These are phyloP conservation scores for Sinohyriopsis cumingii DNA, from an alignment of 2,888 invertebrate species.

Conservation along the genomic window DNA sequence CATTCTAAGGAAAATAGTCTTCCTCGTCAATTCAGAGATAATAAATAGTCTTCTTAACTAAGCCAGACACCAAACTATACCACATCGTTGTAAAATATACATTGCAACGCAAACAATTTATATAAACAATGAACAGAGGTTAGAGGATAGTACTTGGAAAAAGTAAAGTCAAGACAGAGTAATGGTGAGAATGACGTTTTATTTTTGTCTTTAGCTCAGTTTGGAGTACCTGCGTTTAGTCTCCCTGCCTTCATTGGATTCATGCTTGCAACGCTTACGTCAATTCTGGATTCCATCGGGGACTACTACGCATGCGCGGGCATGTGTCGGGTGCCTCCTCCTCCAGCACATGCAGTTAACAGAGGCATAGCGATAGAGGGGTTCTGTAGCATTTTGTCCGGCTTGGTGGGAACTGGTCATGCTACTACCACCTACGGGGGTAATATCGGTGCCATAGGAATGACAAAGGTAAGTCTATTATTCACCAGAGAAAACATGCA, in stretches of 20 bases:
- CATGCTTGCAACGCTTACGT: constrained; percentile 52
- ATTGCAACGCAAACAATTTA: too few relatives aligned
- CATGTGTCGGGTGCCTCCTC: constrained; percentile 81
- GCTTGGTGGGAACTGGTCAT: constrained; percentile 87
- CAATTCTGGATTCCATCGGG: constrained; percentile 76
- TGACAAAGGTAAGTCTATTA: constrained; percentile 79
- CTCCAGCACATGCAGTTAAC: constrained; percentile 88
- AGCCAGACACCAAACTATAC: too few relatives aligned
- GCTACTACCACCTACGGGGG: constrained; percentile 91
- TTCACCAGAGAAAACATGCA: neutral
- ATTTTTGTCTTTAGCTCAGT: constrained; percentile 43
- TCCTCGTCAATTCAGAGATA: too few relatives aligned
- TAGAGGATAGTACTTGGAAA: too few relatives aligned
- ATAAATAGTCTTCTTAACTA: too few relatives aligned
- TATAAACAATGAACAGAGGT: too few relatives aligned
- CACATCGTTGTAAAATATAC: too few relatives aligned
- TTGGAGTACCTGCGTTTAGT: constrained; percentile 49
- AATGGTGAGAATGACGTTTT: too few relatives aligned
- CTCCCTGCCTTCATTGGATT: constrained; percentile 50
- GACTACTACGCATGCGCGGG: constrained; percentile 89
- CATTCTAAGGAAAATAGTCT: too few relatives aligned
- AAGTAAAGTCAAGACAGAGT: neutral
- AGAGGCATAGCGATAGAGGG: constrained; percentile 82
- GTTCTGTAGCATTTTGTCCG: constrained; percentile 85
- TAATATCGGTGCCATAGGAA: constrained; percentile 91